Percentiles rank a stretch among this genome's conserved stretches.
phyloP scores from a whole-genome alignment of 2,113 vertebrate genomes.

The Delphinus delphis region DNA sequence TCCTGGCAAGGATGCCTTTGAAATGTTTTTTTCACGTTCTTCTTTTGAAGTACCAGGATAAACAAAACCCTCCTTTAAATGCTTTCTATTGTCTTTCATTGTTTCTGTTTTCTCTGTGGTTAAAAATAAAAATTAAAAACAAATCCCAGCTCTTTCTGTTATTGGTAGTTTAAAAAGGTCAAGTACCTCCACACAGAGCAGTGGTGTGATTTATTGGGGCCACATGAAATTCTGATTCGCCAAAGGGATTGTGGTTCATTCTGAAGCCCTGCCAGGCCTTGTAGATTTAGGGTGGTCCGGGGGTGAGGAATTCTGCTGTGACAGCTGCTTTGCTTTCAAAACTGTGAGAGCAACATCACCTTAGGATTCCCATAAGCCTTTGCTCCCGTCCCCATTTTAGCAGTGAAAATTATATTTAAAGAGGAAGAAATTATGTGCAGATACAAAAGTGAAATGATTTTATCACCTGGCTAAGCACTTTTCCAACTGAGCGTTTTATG shows the following conservation, averaged over 20 bases:
- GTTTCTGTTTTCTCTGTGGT: not conserved
- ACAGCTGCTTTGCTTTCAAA: slow-evolving; percentile 4
- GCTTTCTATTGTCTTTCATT: slow-evolving; percentile 12
- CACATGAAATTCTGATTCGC: slow-evolving; percentile 18
- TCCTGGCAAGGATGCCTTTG: slow-evolving; percentile 52
- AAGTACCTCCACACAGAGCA: not conserved
- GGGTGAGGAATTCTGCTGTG: not conserved
- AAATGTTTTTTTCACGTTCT: slow-evolving; percentile 33
- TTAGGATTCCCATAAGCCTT: not conserved
- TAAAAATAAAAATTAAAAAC: slow-evolving; percentile 37
- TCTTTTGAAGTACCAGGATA: not conserved
- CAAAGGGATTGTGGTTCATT: not conserved
- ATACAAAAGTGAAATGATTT: not conserved
- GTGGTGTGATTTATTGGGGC: not conserved
- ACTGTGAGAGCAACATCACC: not conserved
- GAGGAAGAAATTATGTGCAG: not conserved
- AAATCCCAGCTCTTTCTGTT: not conserved
- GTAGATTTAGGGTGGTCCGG: not conserved
- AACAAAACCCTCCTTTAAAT: slow-evolving; percentile 20
- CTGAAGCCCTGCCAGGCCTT: not conserved
- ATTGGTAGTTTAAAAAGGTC: not conserved
- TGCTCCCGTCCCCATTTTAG: not conserved
- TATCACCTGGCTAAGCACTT: not conserved
- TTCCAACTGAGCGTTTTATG: not conserved
- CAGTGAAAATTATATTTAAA: not conserved